Evolutionary conservation across 64 coral and sea anemone species (phyloP).

Genomic region (Cladopsammia gracilis): DNA sequence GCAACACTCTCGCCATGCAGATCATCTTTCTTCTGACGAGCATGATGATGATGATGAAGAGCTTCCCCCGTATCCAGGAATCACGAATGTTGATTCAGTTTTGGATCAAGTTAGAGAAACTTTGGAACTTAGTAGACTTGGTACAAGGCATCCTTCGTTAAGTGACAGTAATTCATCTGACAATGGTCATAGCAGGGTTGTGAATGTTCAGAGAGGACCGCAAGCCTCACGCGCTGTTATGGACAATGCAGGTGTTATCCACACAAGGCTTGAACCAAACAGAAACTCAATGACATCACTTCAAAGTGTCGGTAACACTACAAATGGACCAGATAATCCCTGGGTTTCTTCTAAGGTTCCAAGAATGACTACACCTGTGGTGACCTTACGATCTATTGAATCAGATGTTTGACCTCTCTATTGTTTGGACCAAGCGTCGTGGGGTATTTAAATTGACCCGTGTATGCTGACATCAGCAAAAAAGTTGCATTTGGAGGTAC

Average conservation of each 20-base stretch:
- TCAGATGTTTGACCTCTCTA: constrained; percentile 9
- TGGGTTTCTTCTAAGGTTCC: constrained; percentile 1
- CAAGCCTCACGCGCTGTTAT: neutral
- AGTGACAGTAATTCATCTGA: constrained; percentile 31
- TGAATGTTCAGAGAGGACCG: neutral
- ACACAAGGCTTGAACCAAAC: neutral
- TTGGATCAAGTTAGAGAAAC: constrained; percentile 49
- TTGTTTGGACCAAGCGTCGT: neutral
- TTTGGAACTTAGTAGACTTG: constrained; percentile 20
- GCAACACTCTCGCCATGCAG: constrained; percentile 1
- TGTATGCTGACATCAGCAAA: too few relatives aligned
- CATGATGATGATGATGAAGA: constrained; percentile 37
- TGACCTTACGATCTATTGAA: neutral
- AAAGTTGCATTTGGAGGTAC: too few relatives aligned
- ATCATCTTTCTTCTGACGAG: constrained; percentile 31
- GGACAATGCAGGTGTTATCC: neutral
- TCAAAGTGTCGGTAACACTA: neutral
- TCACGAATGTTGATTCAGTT: constrained; percentile 28
- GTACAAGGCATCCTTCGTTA: constrained; percentile 19
- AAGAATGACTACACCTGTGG: neutral
- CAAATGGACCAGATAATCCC: neutral
- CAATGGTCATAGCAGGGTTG: neutral
- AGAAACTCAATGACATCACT: neutral
- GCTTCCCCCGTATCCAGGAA: constrained; percentile 16
- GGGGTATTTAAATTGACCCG: too few relatives aligned